phyloP scores from a whole-genome alignment of 2,797 vertebrate species.

The Acipenser ruthenus region DNA sequence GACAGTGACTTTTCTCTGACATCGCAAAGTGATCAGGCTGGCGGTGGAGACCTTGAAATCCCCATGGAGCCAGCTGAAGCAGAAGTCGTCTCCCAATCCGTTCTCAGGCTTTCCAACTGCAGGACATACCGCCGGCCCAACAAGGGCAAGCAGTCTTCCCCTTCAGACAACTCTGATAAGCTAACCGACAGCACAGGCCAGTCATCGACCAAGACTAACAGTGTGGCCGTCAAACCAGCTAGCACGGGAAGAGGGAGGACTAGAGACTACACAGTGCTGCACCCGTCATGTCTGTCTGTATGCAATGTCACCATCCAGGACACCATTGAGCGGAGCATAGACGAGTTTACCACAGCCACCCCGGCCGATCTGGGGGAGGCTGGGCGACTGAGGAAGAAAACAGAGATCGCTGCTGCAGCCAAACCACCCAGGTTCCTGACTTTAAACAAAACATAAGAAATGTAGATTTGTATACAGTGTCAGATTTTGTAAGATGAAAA shows the following conservation, averaged over 20 bases:
- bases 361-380: conserved; percentile 81
- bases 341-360: conserved; percentile 72
- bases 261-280: conserved; percentile 93
- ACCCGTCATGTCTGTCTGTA: conserved; percentile 91
- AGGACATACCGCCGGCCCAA: conserved; percentile 85
- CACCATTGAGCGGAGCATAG: conserved; percentile 82
- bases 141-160: conserved; percentile 55
- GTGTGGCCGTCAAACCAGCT: conserved; percentile 54
- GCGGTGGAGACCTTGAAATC: conserved; percentile 54
- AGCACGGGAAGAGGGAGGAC: conserved; percentile 78
- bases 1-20: conserved; percentile 48
- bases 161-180: conserved; percentile 56
- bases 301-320: conserved; percentile 98
- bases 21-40: conserved; percentile 48
- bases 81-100: conserved; percentile 68
- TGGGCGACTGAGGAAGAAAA: conserved; percentile 83
- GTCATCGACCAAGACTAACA: conserved; percentile 52
- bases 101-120: conserved; percentile 81
- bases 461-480: no score
- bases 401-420: conserved; percentile 63
- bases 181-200: conserved; percentile 59
- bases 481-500: no score
- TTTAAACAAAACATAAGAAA: background rate
- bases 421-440: conserved; percentile 52
- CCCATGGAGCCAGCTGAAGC: conserved; percentile 61